Base-by-base conservation (phyloP, 2,888 invertebrate species). In the Tridacna gigas region DNA sequence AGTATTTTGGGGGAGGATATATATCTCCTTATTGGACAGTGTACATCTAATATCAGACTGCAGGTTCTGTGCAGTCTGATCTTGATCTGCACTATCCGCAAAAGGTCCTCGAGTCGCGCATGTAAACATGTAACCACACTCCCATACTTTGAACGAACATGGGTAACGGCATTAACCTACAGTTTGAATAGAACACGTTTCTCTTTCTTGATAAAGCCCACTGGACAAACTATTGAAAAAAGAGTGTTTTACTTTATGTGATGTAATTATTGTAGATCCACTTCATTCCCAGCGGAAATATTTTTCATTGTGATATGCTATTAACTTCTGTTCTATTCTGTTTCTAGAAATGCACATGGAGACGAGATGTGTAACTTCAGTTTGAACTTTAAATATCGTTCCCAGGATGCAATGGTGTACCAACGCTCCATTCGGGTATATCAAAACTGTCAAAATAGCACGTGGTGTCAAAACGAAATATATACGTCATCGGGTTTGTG, bases 351-450 rank as follows among this genome's bases (percentile, higher is more conserved):
- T 51, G 71, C 51, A 15, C 71, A 48, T 26, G 20, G 13, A 15
- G 51, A 71, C 20, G 71, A 71, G 71, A 71, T 71, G 71, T 71
- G 71, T 71, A 71, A 71, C 51, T 71, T 47, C 51, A 71, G 71
- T 71, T 26, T 71, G n/a, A 71, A 71, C 13, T 71, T 71, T 26
- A 51, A 71, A 47, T 71, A 71, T 47, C 71, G 25, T 0, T 25
- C 71, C 22, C 25, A 48, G 7, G 47, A 47, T 9, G 71, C 71
- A 22, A 71, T 71, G 71, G 51, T 51, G 22, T 71, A 71, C 20
- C 71, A 48, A 18, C 71, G 71, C 9, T 71, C 71, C 15, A 18
- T 71, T 11, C 71, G 71, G 9, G 71, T 51, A 0, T 71, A 71
- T 51, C 48, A 71, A 22, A 71, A 71, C 51, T 71, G 71, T 51